phyloP scores from a whole-genome alignment of 2,113 vertebrate genomes.

The Ochotona princeps region DNA sequence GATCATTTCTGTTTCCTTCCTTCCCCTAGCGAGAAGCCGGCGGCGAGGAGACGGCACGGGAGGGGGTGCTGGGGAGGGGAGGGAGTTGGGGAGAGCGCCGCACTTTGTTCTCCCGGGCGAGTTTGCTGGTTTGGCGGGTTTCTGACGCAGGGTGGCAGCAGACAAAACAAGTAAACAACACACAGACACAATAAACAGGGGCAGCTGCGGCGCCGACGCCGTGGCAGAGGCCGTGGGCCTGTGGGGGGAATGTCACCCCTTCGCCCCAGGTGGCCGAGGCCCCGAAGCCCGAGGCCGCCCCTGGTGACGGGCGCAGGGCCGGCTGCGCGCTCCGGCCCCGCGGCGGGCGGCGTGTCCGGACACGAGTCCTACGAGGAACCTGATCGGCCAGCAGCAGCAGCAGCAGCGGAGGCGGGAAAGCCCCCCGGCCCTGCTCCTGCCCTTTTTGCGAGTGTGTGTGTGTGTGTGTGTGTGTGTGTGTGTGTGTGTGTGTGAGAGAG shows the following conservation, averaged over 20 bases:
- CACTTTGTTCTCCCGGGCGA: slow-evolving; percentile 70
- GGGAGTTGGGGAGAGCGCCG: slow-evolving; percentile 3
- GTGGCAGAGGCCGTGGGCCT: slow-evolving; percentile 16
- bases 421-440: not conserved
- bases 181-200: slow-evolving; percentile 83
- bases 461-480: no score
- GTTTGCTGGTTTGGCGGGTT: slow-evolving; percentile 82
- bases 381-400: no score
- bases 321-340: not conserved
- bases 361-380: slow-evolving; percentile 37
- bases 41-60: not conserved
- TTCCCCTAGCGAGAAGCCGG: slow-evolving; percentile 18
- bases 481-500: no score
- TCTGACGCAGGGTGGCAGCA: slow-evolving; percentile 89
- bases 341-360: slow-evolving; percentile 33
- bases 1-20: slow-evolving; percentile 63
- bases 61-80: slow-evolving; percentile 48
- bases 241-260: not conserved
- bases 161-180: slow-evolving; percentile 87
- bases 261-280: not conserved
- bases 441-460: not conserved
- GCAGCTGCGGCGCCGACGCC: not conserved
- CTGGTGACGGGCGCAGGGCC: not conserved
- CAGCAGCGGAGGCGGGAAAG: not conserved
- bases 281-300: not conserved